These are phyloP conservation scores for Microtus oregoni DNA, from an alignment of 2,113 vertebrate genomes.

Conservation along the genomic window DNA sequence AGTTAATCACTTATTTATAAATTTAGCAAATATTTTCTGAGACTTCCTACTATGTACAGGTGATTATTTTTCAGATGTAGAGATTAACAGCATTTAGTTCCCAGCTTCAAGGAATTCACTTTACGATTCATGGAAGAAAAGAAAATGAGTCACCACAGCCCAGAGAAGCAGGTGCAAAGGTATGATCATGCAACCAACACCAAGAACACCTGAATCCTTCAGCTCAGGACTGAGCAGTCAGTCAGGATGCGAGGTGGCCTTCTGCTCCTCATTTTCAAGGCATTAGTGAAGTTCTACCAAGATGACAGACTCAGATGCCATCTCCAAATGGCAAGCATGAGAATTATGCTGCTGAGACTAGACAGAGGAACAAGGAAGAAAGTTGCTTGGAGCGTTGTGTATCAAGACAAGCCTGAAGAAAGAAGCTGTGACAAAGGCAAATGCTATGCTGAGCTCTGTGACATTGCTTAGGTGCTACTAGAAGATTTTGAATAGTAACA, in stretches of 20 bases:
- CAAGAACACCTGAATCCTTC: fast-evolving
- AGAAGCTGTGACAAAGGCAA: not conserved
- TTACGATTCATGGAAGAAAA: not conserved
- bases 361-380: not conserved
- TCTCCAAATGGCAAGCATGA: not conserved
- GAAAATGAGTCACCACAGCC: not conserved
- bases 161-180: not conserved
- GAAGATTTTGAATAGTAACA: not conserved
- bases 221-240: not conserved
- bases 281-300: not conserved
- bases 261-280: not conserved
- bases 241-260: not conserved
- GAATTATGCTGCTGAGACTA: not conserved
- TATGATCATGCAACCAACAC: no score
- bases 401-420: not conserved
- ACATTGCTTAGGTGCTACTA: not conserved
- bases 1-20: conserved; percentile 58
- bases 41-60: not conserved
- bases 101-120: conserved; percentile 26
- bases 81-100: not conserved
- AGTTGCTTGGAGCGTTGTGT: not conserved
- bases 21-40: conserved; percentile 64
- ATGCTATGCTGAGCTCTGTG: not conserved
- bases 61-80: conserved; percentile 54
- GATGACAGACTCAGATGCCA: not conserved